Percentiles rank a stretch among this genome's conserved stretches.
Evolutionary conservation across 2,113 vertebrate species (phyloP).

Genomic region (Ascaphus truei): DNA sequence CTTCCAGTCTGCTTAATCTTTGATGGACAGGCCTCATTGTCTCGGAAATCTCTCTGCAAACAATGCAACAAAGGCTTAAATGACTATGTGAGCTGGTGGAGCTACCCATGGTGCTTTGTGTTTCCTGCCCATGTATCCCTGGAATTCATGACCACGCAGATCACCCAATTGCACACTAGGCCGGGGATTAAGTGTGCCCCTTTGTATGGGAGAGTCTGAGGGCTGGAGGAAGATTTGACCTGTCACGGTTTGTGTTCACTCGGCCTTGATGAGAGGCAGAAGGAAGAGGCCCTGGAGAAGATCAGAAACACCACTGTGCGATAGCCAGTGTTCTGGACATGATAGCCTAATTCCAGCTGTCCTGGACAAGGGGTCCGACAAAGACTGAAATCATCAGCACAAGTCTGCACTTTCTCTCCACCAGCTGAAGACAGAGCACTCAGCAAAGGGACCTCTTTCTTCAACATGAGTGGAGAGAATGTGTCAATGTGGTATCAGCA

Average conservation of each 20-base stretch:
- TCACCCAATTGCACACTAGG: conserved; percentile 73
- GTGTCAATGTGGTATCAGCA: not conserved
- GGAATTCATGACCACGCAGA: conserved; percentile 89
- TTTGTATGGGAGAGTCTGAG: conserved; percentile 73
- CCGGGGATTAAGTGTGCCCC: conserved; percentile 65
- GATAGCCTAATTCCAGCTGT: conserved; percentile 45
- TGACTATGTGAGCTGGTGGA: conserved; percentile 62
- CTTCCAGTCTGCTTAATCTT: conserved; percentile 82
- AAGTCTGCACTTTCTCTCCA: conserved; percentile 7
- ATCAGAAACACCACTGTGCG: conserved; percentile 55
- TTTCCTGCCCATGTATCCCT: conserved; percentile 47
- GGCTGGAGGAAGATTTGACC: conserved; percentile 77
- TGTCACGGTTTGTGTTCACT: conserved; percentile 80
- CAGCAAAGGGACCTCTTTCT: not conserved
- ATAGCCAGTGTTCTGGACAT: conserved; percentile 59
- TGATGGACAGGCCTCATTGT: conserved; percentile 83
- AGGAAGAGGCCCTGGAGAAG: conserved; percentile 59
- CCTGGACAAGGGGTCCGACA: conserved; percentile 34
- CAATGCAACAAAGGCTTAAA: conserved; percentile 80
- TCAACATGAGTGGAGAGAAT: not conserved
- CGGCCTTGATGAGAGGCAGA: conserved; percentile 67
- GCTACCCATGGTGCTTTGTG: conserved; percentile 55
- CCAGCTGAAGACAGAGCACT: not conserved
- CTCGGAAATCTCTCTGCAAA: conserved; percentile 74
- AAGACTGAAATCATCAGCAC: conserved; percentile 28